These are phyloP conservation scores for Xenopus laevis DNA, from an alignment of 2,113 vertebrate species.

Conservation along the genomic window DNA sequence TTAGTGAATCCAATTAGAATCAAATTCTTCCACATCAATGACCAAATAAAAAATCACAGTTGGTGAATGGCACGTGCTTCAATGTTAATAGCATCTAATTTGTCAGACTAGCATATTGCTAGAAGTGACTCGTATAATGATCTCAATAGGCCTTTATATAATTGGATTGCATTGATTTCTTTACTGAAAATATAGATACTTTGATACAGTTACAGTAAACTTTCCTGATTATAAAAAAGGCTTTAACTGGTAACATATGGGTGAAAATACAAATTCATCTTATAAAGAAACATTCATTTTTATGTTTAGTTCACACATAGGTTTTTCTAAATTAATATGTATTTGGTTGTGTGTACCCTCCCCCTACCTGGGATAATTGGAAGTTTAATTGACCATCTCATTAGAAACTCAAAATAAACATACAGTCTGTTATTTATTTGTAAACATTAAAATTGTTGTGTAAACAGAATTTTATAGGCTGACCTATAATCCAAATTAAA, in stretches of 20 bases:
- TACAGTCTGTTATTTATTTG: not conserved
- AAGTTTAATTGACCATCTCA: slow-evolving; percentile 31
- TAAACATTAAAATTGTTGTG: slow-evolving; percentile 16
- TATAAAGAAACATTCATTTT: not conserved
- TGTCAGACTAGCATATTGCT: slow-evolving; percentile 17
- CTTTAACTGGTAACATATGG: not conserved
- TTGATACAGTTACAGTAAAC: not conserved
- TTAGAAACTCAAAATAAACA: no score
- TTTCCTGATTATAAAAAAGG: not conserved
- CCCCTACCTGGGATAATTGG: slow-evolving; percentile 9
- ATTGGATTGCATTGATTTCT: slow-evolving; percentile 42
- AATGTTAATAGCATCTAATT: slow-evolving; percentile 26
- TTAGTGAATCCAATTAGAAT: slow-evolving; percentile 4
- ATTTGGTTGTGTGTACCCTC: not conserved
- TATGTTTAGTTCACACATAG: no score
- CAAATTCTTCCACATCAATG: not conserved
- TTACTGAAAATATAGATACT: slow-evolving; percentile 20
- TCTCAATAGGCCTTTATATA: slow-evolving; percentile 33
- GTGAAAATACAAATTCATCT: not conserved
- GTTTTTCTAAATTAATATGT: not conserved
- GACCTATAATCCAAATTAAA: slow-evolving; percentile 34
- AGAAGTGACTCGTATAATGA: slow-evolving; percentile 31
- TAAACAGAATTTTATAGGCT: slow-evolving; percentile 1
- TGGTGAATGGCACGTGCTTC: not conserved
- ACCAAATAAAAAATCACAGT: slow-evolving; percentile 1